Base-by-base conservation (phyloP, 1,140 invertebrate genomes). In the Zaprionus gabonicus region DNA sequence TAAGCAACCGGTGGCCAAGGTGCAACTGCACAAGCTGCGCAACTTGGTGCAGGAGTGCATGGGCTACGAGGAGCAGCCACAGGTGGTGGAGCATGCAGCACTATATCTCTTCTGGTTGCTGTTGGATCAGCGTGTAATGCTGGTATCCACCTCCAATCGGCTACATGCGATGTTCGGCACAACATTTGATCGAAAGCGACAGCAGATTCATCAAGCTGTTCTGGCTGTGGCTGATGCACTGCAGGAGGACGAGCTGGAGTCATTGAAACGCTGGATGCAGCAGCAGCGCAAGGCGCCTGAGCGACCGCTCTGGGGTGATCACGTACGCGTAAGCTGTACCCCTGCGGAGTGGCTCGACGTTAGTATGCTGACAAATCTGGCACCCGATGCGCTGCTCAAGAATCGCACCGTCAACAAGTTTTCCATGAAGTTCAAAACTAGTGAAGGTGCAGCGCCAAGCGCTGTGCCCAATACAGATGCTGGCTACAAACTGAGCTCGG, bases 11-110 rank as follows among this genome's bases (percentile, higher is more conserved):
- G 71, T 64, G 15, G 71, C 53, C 1, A 92, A 92, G 56, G 81
- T 90, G 34, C 82, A 92, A 12, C 65, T 92, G 15, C 79, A 92
- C 7, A 92, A 92, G 44, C 64, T 92, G 49, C 82, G 91, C 9
- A 92, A 91, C 57, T 34, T 92, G 3, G 91, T 92, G 2, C 84
- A 87, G 71, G 91, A 92, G 60, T 91, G 81, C 57, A 91, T 92
- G 91, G 91, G 91, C 25, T 92, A 92, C 57, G 91, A 92, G 65
- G 91, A 92, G 62, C 80, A 92, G 74, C 91, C 91, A 49, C 71
- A 92, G 65, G 91, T 92, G 51, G 91, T 92, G 6, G 91, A 92
- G 28, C 91, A 92, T 76, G 91, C 91, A 1, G 60, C 91, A 0
- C 67, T 92, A 0, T 92, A 78, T 60, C 73, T 92, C 0, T 92